Conservation (phyloP, 2,797 vertebrate species). For the Vespertilio murinus region DNA sequence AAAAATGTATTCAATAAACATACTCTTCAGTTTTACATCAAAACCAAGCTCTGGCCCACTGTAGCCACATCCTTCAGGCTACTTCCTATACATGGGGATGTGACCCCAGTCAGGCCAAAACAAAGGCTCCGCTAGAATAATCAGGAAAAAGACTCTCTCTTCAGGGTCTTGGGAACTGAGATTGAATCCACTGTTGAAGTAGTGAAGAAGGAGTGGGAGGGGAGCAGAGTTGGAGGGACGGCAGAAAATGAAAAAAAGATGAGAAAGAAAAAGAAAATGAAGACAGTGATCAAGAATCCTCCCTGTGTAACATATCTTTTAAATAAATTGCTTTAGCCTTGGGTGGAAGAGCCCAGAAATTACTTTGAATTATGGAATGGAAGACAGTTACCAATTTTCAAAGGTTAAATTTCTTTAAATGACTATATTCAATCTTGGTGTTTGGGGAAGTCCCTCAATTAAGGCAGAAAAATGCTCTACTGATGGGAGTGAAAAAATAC, state of each 20-base stretch:
- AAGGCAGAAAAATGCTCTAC: conserved; percentile 27
- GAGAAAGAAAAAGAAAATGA: not conserved
- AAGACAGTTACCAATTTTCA: not conserved
- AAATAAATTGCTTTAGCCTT: conserved; percentile 35
- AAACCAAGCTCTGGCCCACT: not conserved
- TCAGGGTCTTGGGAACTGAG: not conserved
- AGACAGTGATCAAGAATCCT: not conserved
- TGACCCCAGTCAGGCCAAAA: not conserved
- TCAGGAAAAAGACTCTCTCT: not conserved
- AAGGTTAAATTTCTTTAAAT: not conserved
- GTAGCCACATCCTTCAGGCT: not conserved
- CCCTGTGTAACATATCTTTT: not conserved
- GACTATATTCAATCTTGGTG: not conserved
- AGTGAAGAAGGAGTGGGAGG: not conserved
- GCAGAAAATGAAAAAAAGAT: not conserved
- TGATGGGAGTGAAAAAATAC: conserved; percentile 31
- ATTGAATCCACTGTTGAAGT: not conserved
- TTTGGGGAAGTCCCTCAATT: not conserved
- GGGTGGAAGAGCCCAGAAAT: not conserved
- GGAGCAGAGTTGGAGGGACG: not conserved
- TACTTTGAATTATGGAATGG: conserved; percentile 10
- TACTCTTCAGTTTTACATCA: not conserved
- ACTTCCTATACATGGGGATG: not conserved
- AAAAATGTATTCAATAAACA: not conserved
- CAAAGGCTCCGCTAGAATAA: not conserved